Evolutionary conservation across 1,140 invertebrate genomes (phyloP).

Genomic region (Lepidostoma basale): DNA sequence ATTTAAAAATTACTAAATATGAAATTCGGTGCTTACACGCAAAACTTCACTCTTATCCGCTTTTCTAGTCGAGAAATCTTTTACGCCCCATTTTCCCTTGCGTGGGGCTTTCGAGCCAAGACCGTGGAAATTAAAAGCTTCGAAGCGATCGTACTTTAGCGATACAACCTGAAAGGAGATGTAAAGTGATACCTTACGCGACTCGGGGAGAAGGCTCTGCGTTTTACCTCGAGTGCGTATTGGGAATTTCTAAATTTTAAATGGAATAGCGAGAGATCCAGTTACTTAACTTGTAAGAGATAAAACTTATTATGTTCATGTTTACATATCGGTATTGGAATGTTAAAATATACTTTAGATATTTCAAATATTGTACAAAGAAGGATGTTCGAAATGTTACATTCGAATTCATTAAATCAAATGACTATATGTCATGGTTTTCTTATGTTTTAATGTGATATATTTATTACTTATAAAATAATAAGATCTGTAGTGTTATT

Average conservation of each 20-base stretch:
- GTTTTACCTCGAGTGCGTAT: neutral
- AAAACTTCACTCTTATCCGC: neutral
- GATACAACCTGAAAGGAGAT: neutral
- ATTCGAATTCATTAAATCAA: too few species aligned
- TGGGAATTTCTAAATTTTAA: neutral
- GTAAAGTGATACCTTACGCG: neutral
- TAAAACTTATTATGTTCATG: too few species aligned
- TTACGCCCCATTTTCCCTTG: neutral
- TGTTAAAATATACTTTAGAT: too few species aligned
- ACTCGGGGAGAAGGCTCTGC: neutral
- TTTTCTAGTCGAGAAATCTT: neutral
- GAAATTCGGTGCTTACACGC: neutral
- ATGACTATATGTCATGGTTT: too few species aligned
- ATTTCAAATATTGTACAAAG: too few species aligned
- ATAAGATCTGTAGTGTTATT: too few species aligned
- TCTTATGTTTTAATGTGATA: too few species aligned
- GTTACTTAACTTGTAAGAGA: too few species aligned
- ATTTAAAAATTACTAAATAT: neutral
- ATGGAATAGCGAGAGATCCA: neutral
- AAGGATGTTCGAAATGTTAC: too few species aligned
- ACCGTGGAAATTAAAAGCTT: neutral
- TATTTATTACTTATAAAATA: too few species aligned
- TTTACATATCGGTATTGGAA: too few species aligned
- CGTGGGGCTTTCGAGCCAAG: neutral
- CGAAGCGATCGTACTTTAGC: neutral